Percentiles rank a stretch among this genome's conserved stretches.
These are phyloP conservation scores for Megamerina dolium DNA, from an alignment of 2,888 invertebrate species.

Conservation along the genomic window DNA sequence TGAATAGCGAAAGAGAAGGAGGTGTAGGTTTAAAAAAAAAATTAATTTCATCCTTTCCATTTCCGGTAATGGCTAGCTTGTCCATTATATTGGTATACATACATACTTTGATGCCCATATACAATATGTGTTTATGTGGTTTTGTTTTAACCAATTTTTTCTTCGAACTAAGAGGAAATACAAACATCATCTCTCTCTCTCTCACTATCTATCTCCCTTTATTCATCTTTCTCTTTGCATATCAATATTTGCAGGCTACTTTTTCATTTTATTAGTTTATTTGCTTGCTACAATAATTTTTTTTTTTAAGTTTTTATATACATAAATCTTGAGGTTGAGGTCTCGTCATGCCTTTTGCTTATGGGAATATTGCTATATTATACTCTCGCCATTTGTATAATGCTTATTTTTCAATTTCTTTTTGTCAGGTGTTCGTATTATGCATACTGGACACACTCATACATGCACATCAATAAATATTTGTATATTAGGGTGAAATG, in stretches of 20 bases:
- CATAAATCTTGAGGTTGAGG: neutral
- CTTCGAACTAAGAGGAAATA: no score
- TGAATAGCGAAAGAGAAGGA: neutral
- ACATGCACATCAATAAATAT: no score
- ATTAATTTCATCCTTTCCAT: constrained; percentile 15
- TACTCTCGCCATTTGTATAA: neutral
- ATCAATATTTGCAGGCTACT: no score
- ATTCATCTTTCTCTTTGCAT: neutral
- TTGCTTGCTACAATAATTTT: no score
- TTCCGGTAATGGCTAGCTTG: constrained; percentile 1
- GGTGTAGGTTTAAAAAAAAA: constrained; percentile 8
- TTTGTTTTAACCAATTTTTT: no score
- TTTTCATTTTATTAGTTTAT: no score
- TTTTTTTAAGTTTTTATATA: neutral
- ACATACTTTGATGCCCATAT: neutral
- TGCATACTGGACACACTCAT: no score
- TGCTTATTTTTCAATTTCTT: constrained; percentile 1
- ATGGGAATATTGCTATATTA: neutral
- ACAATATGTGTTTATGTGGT: no score
- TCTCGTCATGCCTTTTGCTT: constrained; percentile 5
- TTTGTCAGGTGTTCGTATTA: neutral
- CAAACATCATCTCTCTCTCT: neutral
- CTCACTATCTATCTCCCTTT: neutral
- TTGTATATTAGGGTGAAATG: no score
- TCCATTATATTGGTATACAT: neutral